Evolutionary conservation across 2,888 invertebrate genomes (phyloP).

Genomic region (Hypsopygia costalis): DNA sequence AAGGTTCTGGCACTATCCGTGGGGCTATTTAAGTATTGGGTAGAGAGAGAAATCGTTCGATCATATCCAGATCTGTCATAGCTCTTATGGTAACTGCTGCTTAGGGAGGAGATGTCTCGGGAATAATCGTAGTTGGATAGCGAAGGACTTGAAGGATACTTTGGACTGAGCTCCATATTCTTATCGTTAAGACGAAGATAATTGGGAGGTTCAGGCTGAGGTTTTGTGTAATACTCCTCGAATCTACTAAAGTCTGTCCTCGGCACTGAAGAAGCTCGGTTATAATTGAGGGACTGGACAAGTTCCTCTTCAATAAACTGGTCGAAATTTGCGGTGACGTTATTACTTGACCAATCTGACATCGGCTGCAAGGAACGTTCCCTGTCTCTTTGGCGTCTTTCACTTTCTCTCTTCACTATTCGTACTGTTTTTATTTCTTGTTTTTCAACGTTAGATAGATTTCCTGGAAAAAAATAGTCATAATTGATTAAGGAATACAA

Average conservation of each 20-base stretch:
- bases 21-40: constrained; percentile 69
- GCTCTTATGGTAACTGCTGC: constrained; percentile 63
- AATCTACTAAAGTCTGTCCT: constrained; percentile 63
- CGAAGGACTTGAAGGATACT: constrained; percentile 71
- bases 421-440: constrained; percentile 95
- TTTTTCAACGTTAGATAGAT: constrained; percentile 88
- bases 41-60: constrained; percentile 58
- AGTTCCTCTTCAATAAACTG: constrained; percentile 74
- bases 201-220: constrained; percentile 47
- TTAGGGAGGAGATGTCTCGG: constrained; percentile 61
- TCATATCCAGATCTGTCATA: constrained; percentile 63
- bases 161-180: constrained; percentile 66
- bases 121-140: constrained; percentile 71
- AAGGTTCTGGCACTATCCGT: constrained; percentile 68
- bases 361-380: constrained; percentile 82
- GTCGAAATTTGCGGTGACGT: constrained; percentile 63
- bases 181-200: constrained; percentile 52
- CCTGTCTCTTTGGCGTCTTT: constrained; percentile 89
- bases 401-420: constrained; percentile 95
- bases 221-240: constrained; percentile 57
- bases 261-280: constrained; percentile 77
- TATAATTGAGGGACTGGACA: constrained; percentile 55
- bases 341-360: constrained; percentile 65
- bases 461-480: constrained; percentile 74
- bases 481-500: too few species aligned